These are phyloP conservation scores for Archivesica marissinica DNA, from an alignment of 1,140 invertebrate genomes.

Conservation along the genomic window DNA sequence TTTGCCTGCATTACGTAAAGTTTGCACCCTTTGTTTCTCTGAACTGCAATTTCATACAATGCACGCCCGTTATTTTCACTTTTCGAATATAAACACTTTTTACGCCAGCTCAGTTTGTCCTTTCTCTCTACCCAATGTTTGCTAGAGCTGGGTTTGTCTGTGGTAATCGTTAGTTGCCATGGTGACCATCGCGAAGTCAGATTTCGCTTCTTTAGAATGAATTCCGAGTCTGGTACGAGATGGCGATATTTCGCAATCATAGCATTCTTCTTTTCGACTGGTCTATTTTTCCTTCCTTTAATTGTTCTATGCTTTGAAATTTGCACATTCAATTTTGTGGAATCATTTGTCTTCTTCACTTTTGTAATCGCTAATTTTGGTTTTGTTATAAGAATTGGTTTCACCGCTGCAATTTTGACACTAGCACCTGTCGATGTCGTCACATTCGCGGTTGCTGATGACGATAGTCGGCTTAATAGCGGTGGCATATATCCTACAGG, in stretches of 20 bases:
- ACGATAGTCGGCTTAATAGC: neutral
- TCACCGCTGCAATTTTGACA: constrained; percentile 43
- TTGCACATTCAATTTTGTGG: neutral
- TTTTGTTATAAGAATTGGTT: constrained; percentile 19
- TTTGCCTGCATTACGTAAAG: constrained; percentile 57
- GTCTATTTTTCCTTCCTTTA: neutral
- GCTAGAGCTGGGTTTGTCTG: neutral
- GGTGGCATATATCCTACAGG: neutral
- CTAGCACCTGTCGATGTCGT: neutral
- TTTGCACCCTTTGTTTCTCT: constrained; percentile 40
- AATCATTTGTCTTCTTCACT: neutral
- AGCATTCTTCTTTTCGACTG: neutral
- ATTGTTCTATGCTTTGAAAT: neutral
- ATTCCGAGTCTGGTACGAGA: constrained; percentile 62
- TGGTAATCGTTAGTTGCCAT: constrained; percentile 59
- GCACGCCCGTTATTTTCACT: neutral
- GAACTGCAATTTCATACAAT: constrained; percentile 67
- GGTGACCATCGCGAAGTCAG: constrained; percentile 52
- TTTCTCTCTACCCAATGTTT: constrained; percentile 37
- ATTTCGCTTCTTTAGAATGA: constrained; percentile 57
- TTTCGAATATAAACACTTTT: constrained; percentile 42
- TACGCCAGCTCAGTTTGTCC: constrained; percentile 37
- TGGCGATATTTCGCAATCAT: constrained; percentile 51
- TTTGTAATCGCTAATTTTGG: neutral
- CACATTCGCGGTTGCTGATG: neutral